phyloP scores from a whole-genome alignment of 2,797 vertebrate genomes.

The Mus caroli region DNA sequence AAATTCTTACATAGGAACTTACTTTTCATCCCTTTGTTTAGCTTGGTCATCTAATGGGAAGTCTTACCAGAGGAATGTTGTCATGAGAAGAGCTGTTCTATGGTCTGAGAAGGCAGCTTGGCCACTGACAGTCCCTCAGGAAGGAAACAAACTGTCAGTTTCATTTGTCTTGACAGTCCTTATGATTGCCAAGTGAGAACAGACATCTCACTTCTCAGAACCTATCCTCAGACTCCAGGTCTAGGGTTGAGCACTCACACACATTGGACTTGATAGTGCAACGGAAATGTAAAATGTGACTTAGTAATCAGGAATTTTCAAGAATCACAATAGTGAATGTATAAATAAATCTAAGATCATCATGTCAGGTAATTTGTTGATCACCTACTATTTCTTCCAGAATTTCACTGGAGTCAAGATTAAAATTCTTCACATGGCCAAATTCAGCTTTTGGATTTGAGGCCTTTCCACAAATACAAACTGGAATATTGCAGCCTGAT shows the following conservation, averaged over 20 bases:
- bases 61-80: not conserved
- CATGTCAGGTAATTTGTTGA: not conserved
- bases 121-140: not conserved
- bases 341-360: not conserved
- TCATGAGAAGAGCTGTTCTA: not conserved
- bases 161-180: not conserved
- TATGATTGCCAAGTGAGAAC: not conserved
- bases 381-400: not conserved
- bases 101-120: not conserved
- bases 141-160: not conserved
- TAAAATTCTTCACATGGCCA: constrained; percentile 41
- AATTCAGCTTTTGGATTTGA: constrained; percentile 36
- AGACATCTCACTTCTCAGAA: too few relatives aligned
- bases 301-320: constrained; percentile 27
- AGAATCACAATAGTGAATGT: constrained; percentile 45
- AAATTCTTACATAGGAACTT: not conserved
- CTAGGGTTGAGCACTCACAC: not conserved
- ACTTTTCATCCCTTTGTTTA: constrained; percentile 34
- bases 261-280: not conserved
- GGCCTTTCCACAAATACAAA: constrained; percentile 43
- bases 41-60: not conserved
- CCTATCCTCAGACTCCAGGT: not conserved
- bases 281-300: not conserved
- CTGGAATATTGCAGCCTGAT: constrained; percentile 23
- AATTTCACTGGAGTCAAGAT: not conserved